Percentiles rank a stretch among this genome's conserved stretches.
phyloP scores from a whole-genome alignment of 2,797 vertebrate genomes.

The Tinamus major region DNA sequence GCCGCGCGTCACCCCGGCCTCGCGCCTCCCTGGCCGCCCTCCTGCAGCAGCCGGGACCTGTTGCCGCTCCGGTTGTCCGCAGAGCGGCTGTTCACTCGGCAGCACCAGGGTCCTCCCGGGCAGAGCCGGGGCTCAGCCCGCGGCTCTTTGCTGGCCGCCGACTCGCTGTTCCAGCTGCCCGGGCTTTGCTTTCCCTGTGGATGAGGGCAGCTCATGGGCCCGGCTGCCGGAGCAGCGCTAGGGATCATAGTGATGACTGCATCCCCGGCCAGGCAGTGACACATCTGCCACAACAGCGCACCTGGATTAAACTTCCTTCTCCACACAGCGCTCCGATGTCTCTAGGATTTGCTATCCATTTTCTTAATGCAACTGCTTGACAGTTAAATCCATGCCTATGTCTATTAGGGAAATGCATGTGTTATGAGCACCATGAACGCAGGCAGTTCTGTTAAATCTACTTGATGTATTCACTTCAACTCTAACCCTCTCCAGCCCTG shows the following conservation, averaged over 20 bases:
- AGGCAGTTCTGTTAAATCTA: slow-evolving; percentile 28
- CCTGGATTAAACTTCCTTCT: slow-evolving; percentile 26
- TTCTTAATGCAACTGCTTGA: slow-evolving; percentile 51
- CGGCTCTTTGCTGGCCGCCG: neutral
- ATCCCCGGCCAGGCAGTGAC: neutral
- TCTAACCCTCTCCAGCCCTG: neutral
- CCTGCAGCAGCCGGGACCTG: neutral
- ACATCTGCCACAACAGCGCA: neutral
- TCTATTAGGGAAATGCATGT: slow-evolving; percentile 59
- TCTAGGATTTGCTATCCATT: slow-evolving; percentile 51
- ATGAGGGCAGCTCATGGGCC: neutral
- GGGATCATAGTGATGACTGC: neutral
- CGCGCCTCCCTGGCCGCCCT: neutral
- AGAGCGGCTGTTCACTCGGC: neutral
- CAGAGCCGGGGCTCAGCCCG: fast-evolving
- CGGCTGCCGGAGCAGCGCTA: neutral
- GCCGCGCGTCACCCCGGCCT: neutral
- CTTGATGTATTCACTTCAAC: slow-evolving; percentile 39
- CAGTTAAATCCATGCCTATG: slow-evolving; percentile 43
- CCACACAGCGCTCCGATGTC: slow-evolving; percentile 10
- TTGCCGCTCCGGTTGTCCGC: fast-evolving
- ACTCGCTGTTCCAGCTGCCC: neutral
- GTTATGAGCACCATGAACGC: slow-evolving; percentile 10
- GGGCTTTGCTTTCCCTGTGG: fast-evolving
- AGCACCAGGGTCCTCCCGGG: neutral